A percentile compares a stretch with the other conserved stretches of the same genome.
These are phyloP conservation scores for Bovichtus diacanthus DNA, from an alignment of 2,797 vertebrate genomes.

Conservation along the genomic window DNA sequence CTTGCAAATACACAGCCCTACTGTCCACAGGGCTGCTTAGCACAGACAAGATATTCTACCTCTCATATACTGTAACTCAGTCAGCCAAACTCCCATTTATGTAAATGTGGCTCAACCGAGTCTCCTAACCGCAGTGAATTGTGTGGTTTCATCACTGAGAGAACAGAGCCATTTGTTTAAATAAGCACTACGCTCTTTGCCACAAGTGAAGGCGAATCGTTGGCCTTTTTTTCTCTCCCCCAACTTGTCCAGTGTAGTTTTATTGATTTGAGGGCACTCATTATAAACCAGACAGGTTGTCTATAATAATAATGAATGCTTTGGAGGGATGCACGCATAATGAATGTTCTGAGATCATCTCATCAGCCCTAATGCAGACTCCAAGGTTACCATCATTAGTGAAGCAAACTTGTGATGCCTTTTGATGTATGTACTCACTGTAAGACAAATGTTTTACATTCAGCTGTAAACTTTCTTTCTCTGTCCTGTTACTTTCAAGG, in stretches of 20 bases:
- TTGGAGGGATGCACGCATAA: conserved; percentile 39
- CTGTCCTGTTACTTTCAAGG: conserved; percentile 51
- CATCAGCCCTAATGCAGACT: conserved; percentile 37
- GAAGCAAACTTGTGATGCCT: background rate
- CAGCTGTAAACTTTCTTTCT: conserved; percentile 15
- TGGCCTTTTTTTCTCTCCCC: conserved; percentile 40
- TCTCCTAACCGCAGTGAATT: conserved; percentile 62
- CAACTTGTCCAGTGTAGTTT: conserved; percentile 67
- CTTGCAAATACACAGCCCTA: no score
- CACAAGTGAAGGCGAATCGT: conserved; percentile 62
- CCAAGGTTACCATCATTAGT: conserved; percentile 45
- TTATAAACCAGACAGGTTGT: conserved; percentile 71
- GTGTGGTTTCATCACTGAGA: conserved; percentile 79
- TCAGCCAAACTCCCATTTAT: conserved; percentile 62
- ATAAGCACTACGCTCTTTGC: conserved; percentile 63
- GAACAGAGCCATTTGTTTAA: conserved; percentile 76
- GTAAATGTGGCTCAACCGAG: conserved; percentile 60
- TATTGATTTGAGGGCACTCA: conserved; percentile 68
- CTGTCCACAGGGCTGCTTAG: conserved; percentile 26
- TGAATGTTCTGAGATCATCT: conserved; percentile 67
- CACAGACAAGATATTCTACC: conserved; percentile 28
- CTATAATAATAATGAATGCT: conserved; percentile 63
- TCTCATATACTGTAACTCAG: conserved; percentile 46
- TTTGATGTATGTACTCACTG: conserved; percentile 5
- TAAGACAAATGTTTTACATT: conserved; percentile 9